Percentiles rank a stretch among this genome's conserved stretches.
These are phyloP conservation scores for Lepisosteus osseus DNA, from an alignment of 2,113 vertebrate species.

Conservation along the genomic window DNA sequence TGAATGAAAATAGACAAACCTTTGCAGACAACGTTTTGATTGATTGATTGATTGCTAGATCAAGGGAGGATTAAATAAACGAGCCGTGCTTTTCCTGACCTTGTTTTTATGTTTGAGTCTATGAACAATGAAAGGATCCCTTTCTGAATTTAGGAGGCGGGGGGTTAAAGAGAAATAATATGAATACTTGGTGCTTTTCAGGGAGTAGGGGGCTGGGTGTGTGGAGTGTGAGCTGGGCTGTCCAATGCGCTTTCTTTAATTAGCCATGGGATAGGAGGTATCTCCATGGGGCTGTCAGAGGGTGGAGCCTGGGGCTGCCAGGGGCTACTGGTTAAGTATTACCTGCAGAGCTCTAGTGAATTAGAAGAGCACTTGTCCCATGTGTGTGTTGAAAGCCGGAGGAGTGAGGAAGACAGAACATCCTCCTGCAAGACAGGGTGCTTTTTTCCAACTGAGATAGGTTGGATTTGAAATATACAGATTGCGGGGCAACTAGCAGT, in stretches of 20 bases:
- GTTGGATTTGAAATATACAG: slow-evolving; percentile 19
- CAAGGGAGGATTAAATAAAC: too few relatives aligned
- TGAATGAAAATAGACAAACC: neutral
- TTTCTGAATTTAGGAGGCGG: too few relatives aligned
- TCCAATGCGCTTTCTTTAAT: slow-evolving; percentile 70
- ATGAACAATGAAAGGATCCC: too few relatives aligned
- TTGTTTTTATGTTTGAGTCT: too few relatives aligned
- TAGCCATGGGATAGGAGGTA: slow-evolving; percentile 60
- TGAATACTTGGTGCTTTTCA: neutral
- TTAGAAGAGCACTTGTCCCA: slow-evolving; percentile 52
- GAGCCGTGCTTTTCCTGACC: too few relatives aligned
- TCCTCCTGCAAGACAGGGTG: slow-evolving; percentile 20
- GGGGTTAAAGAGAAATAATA: too few relatives aligned
- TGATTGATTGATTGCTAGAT: too few relatives aligned
- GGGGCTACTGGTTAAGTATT: slow-evolving; percentile 69
- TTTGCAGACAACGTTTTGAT: too few relatives aligned
- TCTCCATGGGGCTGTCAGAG: slow-evolving; percentile 49
- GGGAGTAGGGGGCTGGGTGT: slow-evolving; percentile 21
- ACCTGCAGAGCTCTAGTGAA: slow-evolving; percentile 64
- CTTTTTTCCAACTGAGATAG: slow-evolving; percentile 11
- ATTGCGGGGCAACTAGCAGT: slow-evolving; percentile 57
- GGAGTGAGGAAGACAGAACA: slow-evolving; percentile 37
- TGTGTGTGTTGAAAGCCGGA: slow-evolving; percentile 42
- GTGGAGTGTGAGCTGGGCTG: slow-evolving; percentile 40
- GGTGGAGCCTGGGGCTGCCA: slow-evolving; percentile 62